Conservation (phyloP, 2,797 vertebrate genomes). For the Epinephelus coioides region DNA sequence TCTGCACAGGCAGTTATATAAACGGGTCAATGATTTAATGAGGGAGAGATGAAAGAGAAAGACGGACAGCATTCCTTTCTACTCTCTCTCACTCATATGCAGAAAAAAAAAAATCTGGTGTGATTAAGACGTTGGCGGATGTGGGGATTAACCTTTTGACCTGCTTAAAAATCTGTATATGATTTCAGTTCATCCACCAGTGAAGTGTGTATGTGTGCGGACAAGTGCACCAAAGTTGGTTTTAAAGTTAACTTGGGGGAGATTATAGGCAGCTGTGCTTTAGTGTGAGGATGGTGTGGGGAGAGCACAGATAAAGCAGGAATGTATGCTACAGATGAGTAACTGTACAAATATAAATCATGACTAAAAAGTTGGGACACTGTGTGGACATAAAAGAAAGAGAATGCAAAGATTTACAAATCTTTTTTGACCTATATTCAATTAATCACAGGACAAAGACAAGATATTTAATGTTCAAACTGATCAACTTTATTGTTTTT, state of each 20-base stretch:
- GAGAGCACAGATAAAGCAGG: not conserved
- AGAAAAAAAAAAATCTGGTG: not conserved
- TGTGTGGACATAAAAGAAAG: too few relatives aligned
- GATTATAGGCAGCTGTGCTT: constrained; percentile 5
- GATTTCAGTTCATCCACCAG: constrained; percentile 22
- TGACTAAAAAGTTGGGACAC: too few relatives aligned
- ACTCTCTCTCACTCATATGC: not conserved
- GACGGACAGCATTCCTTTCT: not conserved
- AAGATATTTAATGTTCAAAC: too few relatives aligned
- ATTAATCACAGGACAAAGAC: too few relatives aligned
- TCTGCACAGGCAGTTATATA: constrained; percentile 38
- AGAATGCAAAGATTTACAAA: too few relatives aligned
- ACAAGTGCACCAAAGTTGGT: not conserved
- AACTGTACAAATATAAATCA: too few relatives aligned
- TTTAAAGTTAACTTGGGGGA: constrained; percentile 22
- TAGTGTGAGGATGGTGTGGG: not conserved
- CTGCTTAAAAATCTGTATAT: constrained; percentile 22
- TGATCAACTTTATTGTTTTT: too few relatives aligned
- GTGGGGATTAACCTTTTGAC: constrained; percentile 32
- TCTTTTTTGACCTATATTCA: too few relatives aligned
- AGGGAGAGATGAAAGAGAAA: constrained; percentile 10
- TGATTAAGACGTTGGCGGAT: constrained; percentile 24
- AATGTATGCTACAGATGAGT: not conserved
- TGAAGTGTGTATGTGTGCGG: constrained; percentile 2
- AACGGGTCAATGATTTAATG: constrained; percentile 16